Conservation (phyloP, 64 coral and sea anemone species). For the Pachyseris speciosa region DNA sequence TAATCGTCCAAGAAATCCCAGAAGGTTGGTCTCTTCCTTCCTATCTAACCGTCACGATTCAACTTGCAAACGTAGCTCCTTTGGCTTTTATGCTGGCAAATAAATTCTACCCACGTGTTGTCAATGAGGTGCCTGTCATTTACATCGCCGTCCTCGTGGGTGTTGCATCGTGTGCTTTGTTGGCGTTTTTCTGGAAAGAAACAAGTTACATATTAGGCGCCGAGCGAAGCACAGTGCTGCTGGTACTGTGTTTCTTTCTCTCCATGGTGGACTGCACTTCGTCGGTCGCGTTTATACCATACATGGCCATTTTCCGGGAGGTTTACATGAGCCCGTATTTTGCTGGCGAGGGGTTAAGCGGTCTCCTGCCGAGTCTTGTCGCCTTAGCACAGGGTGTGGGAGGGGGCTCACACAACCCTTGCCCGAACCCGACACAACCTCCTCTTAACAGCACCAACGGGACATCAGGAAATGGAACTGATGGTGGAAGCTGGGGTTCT, state of each 20-base stretch:
- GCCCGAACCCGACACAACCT: conserved; percentile 24
- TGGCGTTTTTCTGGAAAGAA: conserved; percentile 93
- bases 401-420: conserved; percentile 47
- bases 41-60: conserved; percentile 90
- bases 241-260: conserved; percentile 82
- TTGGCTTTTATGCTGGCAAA: conserved; percentile 81
- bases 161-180: conserved; percentile 54
- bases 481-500: conserved; percentile 25
- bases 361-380: conserved; percentile 87
- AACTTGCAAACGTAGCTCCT: conserved; percentile 95
- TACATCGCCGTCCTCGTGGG: conserved; percentile 68
- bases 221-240: conserved; percentile 69
- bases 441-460: conserved; percentile 1
- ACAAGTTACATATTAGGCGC: conserved; percentile 72
- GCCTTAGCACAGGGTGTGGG: conserved; percentile 85
- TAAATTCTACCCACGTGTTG: conserved; percentile 69
- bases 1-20: conserved; percentile 94
- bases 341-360: conserved; percentile 90
- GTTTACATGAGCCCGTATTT: conserved; percentile 95
- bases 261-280: conserved; percentile 96
- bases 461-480: conserved; percentile 37
- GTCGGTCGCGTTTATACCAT: conserved; percentile 92
- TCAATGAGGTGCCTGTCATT: conserved; percentile 76
- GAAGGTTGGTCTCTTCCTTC: conserved; percentile 96
- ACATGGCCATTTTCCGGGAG: conserved; percentile 83